These are phyloP conservation scores for Sturmia bella DNA, from an alignment of 2,888 invertebrate species.

Conservation along the genomic window DNA sequence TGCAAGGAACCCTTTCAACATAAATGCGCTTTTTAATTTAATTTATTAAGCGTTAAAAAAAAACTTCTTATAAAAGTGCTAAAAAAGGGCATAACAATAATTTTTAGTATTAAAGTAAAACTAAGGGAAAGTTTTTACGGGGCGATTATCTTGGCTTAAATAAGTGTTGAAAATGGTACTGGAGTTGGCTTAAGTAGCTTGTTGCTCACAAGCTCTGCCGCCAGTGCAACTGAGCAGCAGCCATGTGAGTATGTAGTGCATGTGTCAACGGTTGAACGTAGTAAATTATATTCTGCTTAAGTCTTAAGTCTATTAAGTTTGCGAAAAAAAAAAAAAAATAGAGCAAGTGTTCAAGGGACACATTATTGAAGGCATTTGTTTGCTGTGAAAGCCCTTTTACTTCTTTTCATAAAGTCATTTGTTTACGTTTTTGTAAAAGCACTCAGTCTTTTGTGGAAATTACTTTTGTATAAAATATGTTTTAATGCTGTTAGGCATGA, in stretches of 20 bases:
- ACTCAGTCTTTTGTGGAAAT: too few species aligned
- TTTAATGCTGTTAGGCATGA: too few species aligned
- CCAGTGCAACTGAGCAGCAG: not conserved
- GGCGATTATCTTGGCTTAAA: constrained; percentile 57
- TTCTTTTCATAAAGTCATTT: too few species aligned
- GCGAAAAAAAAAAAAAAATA: too few species aligned
- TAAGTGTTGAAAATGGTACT: constrained; percentile 29
- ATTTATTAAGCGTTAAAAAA: constrained; percentile 55
- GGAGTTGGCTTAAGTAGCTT: constrained; percentile 61
- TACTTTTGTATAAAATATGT: too few species aligned
- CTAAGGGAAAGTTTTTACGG: constrained; percentile 34
- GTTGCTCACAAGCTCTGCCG: constrained; percentile 39
- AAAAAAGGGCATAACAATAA: not conserved
- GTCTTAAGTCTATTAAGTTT: too few species aligned
- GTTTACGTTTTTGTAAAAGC: too few species aligned
- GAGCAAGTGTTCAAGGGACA: too few species aligned
- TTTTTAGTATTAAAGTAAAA: constrained; percentile 41
- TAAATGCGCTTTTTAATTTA: constrained; percentile 60
- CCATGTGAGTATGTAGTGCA: not conserved
- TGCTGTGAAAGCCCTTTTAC: too few species aligned
- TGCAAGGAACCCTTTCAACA: constrained; percentile 50
- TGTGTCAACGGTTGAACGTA: not conserved
- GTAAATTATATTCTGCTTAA: constrained; percentile 1
- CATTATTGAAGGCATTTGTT: too few species aligned
- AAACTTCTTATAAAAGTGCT: constrained; percentile 6